Conservation (phyloP, 2,888 invertebrate species). For the Arenicola marina region DNA sequence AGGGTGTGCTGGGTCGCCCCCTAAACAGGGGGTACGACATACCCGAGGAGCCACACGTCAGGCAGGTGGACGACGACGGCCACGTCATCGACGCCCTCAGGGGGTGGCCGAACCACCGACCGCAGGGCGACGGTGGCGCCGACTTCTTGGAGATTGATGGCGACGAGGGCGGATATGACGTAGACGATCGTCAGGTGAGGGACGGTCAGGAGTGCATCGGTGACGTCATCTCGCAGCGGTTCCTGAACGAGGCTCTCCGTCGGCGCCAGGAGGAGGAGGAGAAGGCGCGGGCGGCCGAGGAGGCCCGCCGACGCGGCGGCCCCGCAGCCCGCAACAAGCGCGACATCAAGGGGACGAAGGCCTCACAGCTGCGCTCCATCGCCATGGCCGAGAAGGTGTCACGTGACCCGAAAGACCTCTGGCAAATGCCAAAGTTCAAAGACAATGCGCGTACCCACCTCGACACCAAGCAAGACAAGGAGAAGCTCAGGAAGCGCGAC, state of each 20-base stretch:
- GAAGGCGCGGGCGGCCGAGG: not conserved
- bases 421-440: conserved; percentile 17
- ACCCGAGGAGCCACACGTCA: not conserved
- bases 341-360: conserved; percentile 6
- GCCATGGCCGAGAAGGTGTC: conserved; percentile 6
- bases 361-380: conserved; percentile 12
- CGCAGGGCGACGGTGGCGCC: not conserved
- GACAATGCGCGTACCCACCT: conserved; percentile 3
- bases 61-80: not conserved
- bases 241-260: conserved; percentile 1
- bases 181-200: not conserved
- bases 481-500: too few relatives aligned
- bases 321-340: not conserved
- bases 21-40: not conserved
- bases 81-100: conserved; percentile 11
- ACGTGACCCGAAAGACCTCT: conserved; percentile 5
- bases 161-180: too few relatives aligned
- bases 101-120: conserved; percentile 8
- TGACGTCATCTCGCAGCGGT: conserved; percentile 13
- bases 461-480: too few relatives aligned
- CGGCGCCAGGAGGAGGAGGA: conserved; percentile 1
- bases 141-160: not conserved
- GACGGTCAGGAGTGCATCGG: conserved; percentile 1
- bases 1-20: not conserved
- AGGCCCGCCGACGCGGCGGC: too few relatives aligned